Evolutionary conservation across 1,140 invertebrate genomes (phyloP).

Genomic region (Rhyacophila brunnea): DNA sequence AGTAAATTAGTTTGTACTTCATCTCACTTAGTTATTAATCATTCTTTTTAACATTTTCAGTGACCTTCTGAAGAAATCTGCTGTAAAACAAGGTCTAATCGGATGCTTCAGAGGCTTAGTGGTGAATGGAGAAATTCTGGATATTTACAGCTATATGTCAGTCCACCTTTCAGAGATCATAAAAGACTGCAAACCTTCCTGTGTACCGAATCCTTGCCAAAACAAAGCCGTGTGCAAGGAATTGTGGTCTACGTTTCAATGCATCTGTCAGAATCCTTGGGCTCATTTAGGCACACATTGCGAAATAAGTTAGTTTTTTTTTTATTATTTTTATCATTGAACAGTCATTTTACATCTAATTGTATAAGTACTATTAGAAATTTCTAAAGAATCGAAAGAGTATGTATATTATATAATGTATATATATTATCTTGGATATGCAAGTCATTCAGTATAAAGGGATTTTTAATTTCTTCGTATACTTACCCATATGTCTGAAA

Average conservation of each 20-base stretch:
- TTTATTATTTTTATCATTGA: too few species aligned
- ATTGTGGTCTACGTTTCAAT: constrained; percentile 88
- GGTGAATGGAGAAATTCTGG: constrained; percentile 86
- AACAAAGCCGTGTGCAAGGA: constrained; percentile 89
- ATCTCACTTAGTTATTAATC: too few species aligned
- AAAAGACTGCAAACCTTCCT: constrained; percentile 89
- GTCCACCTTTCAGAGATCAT: constrained; percentile 87
- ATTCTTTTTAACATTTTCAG: too few species aligned
- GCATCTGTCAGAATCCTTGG: constrained; percentile 86
- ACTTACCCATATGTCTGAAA: too few species aligned
- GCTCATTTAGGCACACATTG: constrained; percentile 86
- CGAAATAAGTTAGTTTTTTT: constrained; percentile 74
- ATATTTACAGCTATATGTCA: constrained; percentile 92
- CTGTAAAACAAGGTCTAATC: constrained; percentile 83
- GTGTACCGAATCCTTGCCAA: constrained; percentile 89
- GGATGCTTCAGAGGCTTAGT: constrained; percentile 90
- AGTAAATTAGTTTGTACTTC: too few species aligned
- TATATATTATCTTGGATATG: too few species aligned
- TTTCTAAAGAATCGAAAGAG: too few species aligned
- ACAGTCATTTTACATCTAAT: too few species aligned
- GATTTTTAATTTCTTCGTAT: too few species aligned
- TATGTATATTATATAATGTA: too few species aligned
- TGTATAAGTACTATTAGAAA: too few species aligned
- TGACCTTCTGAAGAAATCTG: constrained; percentile 75
- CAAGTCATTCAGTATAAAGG: too few species aligned